Evolutionary conservation across 2,888 invertebrate genomes (phyloP).

Genomic region (Galerucella calmariensis): DNA sequence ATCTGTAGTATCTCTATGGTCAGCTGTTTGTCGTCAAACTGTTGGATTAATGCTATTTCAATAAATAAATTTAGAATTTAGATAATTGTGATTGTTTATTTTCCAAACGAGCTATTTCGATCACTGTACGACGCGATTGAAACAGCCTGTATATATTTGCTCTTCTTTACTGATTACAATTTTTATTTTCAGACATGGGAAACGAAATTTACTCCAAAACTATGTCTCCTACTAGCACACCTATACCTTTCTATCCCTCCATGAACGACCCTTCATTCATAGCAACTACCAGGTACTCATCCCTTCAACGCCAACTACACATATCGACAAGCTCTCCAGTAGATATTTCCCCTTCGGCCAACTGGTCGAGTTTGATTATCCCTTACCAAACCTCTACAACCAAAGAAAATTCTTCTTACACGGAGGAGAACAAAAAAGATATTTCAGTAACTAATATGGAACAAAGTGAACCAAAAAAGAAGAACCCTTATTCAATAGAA

Average conservation of each 20-base stretch:
- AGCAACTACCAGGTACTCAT: constrained; percentile 67
- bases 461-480: constrained; percentile 67
- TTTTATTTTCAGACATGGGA: constrained; percentile 54
- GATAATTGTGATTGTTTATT: too few species aligned
- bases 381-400: constrained; percentile 65
- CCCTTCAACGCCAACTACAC: constrained; percentile 67
- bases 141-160: background rate
- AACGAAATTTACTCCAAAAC: constrained; percentile 58
- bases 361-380: constrained; percentile 71
- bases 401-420: constrained; percentile 35
- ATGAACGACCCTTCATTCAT: constrained; percentile 58
- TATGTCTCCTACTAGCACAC: constrained; percentile 48
- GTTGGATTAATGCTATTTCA: too few species aligned
- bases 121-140: too few species aligned
- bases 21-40: too few species aligned
- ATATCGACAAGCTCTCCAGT: constrained; percentile 61
- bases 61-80: too few species aligned
- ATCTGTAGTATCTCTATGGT: too few species aligned
- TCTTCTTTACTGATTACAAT: background rate
- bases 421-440: constrained; percentile 48
- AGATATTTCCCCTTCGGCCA: constrained; percentile 61
- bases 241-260: constrained; percentile 50
- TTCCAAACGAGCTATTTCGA: too few species aligned
- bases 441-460: constrained; percentile 47
- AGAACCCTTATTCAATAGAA: constrained; percentile 89